Base-by-base conservation (phyloP, 2,888 invertebrate species). In the Lepidochrysops patricia region DNA sequence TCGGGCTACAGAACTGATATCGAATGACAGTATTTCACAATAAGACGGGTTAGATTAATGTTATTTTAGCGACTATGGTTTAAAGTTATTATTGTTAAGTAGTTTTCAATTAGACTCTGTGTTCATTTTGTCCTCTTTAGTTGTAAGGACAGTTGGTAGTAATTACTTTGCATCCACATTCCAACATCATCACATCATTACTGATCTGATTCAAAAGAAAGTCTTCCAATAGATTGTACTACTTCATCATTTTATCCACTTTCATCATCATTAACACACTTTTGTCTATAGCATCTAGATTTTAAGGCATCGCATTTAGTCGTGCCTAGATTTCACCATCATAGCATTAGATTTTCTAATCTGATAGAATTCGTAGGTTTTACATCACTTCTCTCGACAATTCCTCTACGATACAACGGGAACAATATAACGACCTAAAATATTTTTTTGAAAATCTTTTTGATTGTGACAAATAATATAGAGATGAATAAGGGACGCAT, bases 181-280 rank as follows among this genome's bases (percentile, higher is more conserved):
- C 83, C 82, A 82, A 52, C 57, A 57, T 57, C 58, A 61, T 60
- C 64, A 68, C 63, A 61, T 71, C 65, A 70, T 71, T 70, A 69
- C 66, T 62, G 72, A 73, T 74, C 72, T 68, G 72, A 78, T 79
- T 82, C 73, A 77, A 78, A 79, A 74, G 67, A 68, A 77, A 80
- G 88, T 88, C 88, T 88, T 88, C 88, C 88, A 88, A 80, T 87
- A 87, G 85, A 77, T 82, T 84, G 83, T 77, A 74, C 76, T 77
- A 64, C 71, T 75, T 72, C 63, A 63, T 57, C 48, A 60, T 62
- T 61, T 25, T 50, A 25, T 34, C 34, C 58, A 50, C 15, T 19
- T n/a, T 59, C 58, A 52, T 35, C 26, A 26, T 50, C 25, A 26
- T 5, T 26, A 52, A 15, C 52, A 27, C 19, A n/a, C 25, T n/a